Evolutionary conservation across 2,797 vertebrate genomes (phyloP), one percentile per base, ranked within the genome.

Genomic region (Hafferia zeledoni): DNA sequence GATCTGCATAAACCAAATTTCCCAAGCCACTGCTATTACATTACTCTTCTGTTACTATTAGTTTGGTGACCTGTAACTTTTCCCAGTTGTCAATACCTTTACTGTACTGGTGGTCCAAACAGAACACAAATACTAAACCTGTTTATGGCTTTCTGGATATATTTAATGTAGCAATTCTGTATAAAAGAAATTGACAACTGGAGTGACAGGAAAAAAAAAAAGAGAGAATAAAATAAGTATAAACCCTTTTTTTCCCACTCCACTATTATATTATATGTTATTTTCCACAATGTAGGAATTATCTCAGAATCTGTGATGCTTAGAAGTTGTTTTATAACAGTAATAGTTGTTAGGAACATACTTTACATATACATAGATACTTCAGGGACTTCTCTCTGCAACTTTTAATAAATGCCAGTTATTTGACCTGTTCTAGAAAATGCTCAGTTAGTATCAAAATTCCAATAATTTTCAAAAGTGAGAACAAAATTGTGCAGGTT

Each of bases 161-260:
- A 14, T 69, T 50, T 72, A 68, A 39, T 61, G 46, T n/a, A 57
- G 19, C 16, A 41, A 44, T 63, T 83, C 52, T 23, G 12, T 44
- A 19, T 28, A 47, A 39, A 16, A 57, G 15, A 76, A 63, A 61
- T 47, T 83, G 12, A 10, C 19, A 50, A 43, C 9, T 67, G 16
- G 11, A 81, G 70, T 35, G 11, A 41, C 6, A 74, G 17, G 1
- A 35, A 49, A 35, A 46, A 35, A 49, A 31, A 49, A 76, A 89
- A 64, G 17, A 17, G 16, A 41, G 7, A 72, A 28, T 52, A 65
- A 57, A 68, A 30, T 31, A 68, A 35, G 2, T 30, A 6, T 19
- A 2, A 31, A 49, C 0, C 4, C 6, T 52, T 41, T 33, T 78
- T 63, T 76, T 37, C 1, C 20, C 2, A 20, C 4, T 25, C 39